Percentiles rank a stretch among this genome's conserved stretches.
These are phyloP conservation scores for Petaurus breviceps DNA, from an alignment of 2,113 vertebrate genomes.

Conservation along the genomic window DNA sequence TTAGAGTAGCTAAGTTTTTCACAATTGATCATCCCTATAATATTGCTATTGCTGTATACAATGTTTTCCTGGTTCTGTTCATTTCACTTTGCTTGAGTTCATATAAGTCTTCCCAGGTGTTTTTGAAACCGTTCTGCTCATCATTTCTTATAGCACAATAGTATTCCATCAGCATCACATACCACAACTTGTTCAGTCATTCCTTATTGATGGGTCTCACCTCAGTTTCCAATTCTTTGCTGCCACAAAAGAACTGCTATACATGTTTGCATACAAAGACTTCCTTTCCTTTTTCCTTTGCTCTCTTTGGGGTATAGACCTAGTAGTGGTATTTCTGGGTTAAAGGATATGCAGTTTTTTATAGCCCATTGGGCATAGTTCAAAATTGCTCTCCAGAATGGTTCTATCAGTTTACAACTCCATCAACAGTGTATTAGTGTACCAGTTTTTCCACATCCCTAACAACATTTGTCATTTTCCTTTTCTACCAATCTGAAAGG, in stretches of 20 bases:
- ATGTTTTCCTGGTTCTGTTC: background rate
- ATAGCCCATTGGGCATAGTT: too few species aligned
- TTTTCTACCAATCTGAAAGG: too few species aligned
- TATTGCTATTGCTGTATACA: background rate
- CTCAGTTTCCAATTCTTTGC: background rate
- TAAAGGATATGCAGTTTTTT: too few species aligned
- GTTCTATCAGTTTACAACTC: too few species aligned
- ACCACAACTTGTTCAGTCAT: background rate
- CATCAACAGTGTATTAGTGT: too few species aligned
- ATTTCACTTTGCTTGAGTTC: background rate
- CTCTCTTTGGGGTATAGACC: background rate
- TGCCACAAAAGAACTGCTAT: background rate
- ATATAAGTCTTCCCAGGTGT: background rate
- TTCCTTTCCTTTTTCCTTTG: background rate
- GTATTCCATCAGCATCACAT: background rate
- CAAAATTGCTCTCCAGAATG: too few species aligned
- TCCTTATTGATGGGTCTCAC: background rate
- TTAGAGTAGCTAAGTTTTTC: background rate
- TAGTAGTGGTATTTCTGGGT: too few species aligned
- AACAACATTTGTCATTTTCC: too few species aligned
- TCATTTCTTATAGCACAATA: background rate
- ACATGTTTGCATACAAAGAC: background rate
- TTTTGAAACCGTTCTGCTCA: background rate
- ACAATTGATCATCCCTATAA: background rate
- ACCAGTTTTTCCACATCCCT: too few species aligned